Evolutionary conservation across 2,888 invertebrate species (phyloP).

Genomic region (Timandra comae): DNA sequence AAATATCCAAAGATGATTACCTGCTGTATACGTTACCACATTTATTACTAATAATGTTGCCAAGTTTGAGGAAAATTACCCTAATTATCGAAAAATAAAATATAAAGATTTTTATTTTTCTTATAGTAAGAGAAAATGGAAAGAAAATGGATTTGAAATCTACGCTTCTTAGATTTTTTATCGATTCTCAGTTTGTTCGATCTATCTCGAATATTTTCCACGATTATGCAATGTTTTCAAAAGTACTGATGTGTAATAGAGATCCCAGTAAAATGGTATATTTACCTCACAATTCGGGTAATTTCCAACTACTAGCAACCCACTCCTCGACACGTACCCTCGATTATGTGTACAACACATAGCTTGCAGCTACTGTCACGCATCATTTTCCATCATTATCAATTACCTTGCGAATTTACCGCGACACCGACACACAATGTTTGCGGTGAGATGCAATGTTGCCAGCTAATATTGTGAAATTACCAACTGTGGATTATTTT

Average conservation of each 20-base stretch:
- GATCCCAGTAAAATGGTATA: background rate
- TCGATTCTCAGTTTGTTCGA: too few species aligned
- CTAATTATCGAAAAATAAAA: too few species aligned
- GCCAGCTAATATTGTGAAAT: slow-evolving; percentile 29
- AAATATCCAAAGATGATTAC: slow-evolving; percentile 44
- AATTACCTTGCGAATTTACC: slow-evolving; percentile 57
- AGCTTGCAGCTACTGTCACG: slow-evolving; percentile 70
- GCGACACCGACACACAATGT: slow-evolving; percentile 33
- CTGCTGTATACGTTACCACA: slow-evolving; percentile 35
- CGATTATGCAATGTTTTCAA: too few species aligned
- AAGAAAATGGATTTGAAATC: too few species aligned
- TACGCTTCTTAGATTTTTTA: too few species aligned
- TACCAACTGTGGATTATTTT: slow-evolving; percentile 1
- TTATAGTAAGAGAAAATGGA: too few species aligned
- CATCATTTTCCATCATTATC: slow-evolving; percentile 71
- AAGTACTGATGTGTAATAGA: too few species aligned
- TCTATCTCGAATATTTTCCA: too few species aligned
- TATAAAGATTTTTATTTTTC: too few species aligned
- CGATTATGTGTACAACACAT: slow-evolving; percentile 49
- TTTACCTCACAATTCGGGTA: slow-evolving; percentile 11
- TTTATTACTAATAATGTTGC: slow-evolving; percentile 36
- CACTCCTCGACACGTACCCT: slow-evolving; percentile 32
- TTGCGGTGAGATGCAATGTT: slow-evolving; percentile 41
- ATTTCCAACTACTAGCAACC: slow-evolving; percentile 27
- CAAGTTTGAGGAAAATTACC: too few species aligned